These are phyloP conservation scores for Cydia splendana DNA, from an alignment of 1,140 invertebrate species.

Conservation along the genomic window DNA sequence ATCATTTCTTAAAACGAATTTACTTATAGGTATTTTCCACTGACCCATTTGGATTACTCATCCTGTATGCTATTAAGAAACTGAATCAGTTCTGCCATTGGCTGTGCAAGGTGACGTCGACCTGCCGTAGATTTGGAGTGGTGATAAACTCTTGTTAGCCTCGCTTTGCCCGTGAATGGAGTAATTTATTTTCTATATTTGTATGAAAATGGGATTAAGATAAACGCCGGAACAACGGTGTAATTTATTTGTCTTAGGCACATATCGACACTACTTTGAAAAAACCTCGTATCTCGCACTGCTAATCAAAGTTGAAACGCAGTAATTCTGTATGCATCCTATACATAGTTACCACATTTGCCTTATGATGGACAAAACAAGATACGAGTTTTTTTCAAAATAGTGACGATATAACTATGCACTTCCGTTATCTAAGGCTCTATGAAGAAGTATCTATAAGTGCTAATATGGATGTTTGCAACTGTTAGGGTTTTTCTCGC, in stretches of 20 bases:
- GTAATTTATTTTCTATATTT: constrained; percentile 23
- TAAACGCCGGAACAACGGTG: neutral
- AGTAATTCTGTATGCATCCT: no score
- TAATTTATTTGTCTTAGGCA: neutral
- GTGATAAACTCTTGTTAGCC: constrained; percentile 26
- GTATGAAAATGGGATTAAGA: constrained; percentile 7
- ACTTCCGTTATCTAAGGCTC: neutral
- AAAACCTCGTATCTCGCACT: no score
- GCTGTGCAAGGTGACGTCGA: constrained; percentile 16
- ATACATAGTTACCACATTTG: no score
- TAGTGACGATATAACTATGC: no score
- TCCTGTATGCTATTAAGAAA: constrained; percentile 10
- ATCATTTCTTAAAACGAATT: no score
- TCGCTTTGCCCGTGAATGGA: constrained; percentile 24
- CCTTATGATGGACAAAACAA: no score
- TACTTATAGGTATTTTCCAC: constrained; percentile 32
- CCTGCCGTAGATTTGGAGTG: constrained; percentile 16
- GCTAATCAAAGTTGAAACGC: no score
- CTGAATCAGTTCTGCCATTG: constrained; percentile 25
- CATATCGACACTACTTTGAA: no score
- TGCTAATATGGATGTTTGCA: no score
- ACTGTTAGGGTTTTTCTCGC: no score
- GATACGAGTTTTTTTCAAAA: no score
- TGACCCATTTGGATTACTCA: constrained; percentile 27
- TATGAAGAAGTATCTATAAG: no score